Evolutionary conservation across 2,888 invertebrate species (phyloP), one percentile per base, ranked within the genome.

Genomic region (Drosophila rellima): DNA sequence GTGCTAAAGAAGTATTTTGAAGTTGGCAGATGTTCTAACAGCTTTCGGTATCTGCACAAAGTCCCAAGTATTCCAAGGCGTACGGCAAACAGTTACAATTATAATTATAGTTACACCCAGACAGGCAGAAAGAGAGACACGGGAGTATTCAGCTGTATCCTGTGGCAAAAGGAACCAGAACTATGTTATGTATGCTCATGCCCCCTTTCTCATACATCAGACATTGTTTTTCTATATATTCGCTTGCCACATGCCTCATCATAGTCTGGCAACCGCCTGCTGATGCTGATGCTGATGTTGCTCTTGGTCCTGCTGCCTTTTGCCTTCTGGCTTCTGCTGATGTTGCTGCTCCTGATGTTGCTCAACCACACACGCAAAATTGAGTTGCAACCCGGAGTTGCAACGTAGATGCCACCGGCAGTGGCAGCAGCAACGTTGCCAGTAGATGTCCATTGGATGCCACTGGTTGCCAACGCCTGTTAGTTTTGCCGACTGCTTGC

Each of bases 401-500:
- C 57, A 67, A 26, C 52, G 26, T 55, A 17, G 18, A 63, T 57
- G 70, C 62, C 62, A 68, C 63, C 48, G 51, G 35, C 65, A 37
- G 31, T 40, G 29, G 31, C 35, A 40, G 62, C 31, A 63, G 48
- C 61, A 26, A 6, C 48, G 40, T 33, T 26, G 55, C 59, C 57
- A 59, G 80, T 37, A 48, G 57, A 61, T 61, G 80, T 52, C 63
- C 68, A 60, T 51, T 59, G 64, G 59, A 50, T 70, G 57, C 57
- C 67, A 69, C 47, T 59, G 62, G 61, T 50, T 71, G 59, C 61
- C 65, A 70, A 65, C 65, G 86, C 60, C 70, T 68, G 86, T 83
- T 76, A 65, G 86, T 63, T 80, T 76, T 76, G 78, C 71, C 63
- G 56, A 68, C 71, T 77, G 82, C 71, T 71, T 83, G 83, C 72